These are phyloP conservation scores for Phengaris arion DNA, from an alignment of 2,888 invertebrate genomes.

Conservation along the genomic window DNA sequence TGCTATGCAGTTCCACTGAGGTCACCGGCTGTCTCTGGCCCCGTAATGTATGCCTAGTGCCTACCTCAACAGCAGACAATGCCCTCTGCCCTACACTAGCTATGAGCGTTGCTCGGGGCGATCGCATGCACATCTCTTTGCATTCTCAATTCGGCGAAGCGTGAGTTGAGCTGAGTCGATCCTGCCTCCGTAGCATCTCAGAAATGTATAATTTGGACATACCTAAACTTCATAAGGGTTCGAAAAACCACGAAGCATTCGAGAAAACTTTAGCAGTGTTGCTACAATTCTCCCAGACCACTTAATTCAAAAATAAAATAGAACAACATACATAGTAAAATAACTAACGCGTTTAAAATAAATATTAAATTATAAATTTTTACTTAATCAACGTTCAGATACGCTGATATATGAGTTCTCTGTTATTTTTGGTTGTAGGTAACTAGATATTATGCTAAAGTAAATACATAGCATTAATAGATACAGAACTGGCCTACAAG, in stretches of 20 bases:
- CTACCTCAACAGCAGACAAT: conserved; percentile 66
- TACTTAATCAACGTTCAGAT: too few relatives aligned
- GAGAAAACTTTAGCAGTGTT: too few relatives aligned
- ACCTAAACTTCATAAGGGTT: too few relatives aligned
- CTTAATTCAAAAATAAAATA: too few relatives aligned
- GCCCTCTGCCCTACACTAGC: conserved; percentile 54
- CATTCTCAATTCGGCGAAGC: conserved; percentile 17
- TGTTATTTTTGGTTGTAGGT: background rate
- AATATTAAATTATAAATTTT: too few relatives aligned
- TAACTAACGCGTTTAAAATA: too few relatives aligned
- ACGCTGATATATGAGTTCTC: too few relatives aligned
- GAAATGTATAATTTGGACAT: background rate
- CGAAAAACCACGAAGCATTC: too few relatives aligned
- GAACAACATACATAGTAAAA: too few relatives aligned
- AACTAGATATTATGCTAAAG: background rate
- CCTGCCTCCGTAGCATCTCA: background rate
- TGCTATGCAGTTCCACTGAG: conserved; percentile 18
- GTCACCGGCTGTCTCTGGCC: background rate
- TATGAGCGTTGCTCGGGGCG: conserved; percentile 38
- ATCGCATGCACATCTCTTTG: conserved; percentile 12
- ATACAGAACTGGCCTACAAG: background rate
- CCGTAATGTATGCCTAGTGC: conserved; percentile 42
- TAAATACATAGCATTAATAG: background rate
- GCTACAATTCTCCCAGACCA: too few relatives aligned
- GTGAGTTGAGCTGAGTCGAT: background rate